Evolutionary conservation across 2,797 vertebrate genomes (phyloP), one percentile per base, ranked within the genome.

Genomic region (Pseudomugil tenellus): DNA sequence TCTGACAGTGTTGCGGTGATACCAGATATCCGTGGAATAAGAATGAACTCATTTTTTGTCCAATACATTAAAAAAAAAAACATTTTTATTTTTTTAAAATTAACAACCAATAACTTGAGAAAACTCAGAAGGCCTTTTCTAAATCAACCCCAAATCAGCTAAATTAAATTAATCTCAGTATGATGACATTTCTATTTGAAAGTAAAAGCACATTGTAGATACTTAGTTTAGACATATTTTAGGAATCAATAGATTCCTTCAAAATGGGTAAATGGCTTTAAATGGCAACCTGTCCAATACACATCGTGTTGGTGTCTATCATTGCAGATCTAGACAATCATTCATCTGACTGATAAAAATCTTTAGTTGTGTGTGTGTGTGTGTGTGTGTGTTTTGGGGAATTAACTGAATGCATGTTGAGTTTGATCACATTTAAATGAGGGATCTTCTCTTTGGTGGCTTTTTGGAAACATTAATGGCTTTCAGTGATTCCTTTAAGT

Each of bases 1-100:
- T 4, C 12, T 11, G 13, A 21, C 4, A 28, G 21, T 1, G 17
- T 21, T 19, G 53, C 25, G 31, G 4, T 7, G n/a, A 32, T 29
- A 65, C 49, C 26, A 37, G 51, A 25, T 43, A 70, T 51, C 17
- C 11, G 52, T 56, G 52, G 31, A 43, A 70, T 9, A 23, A 28
- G 10, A 14, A 51, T 2, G 8, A 29, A 19, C 16, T 16, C 7
- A 6, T 6, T n/a, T 31, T 31, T n/a, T 57, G 46, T 8, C 43
- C 13, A 14, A 25, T 39, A 26, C 49, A 51, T n/a, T 17, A 31
- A 3, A 6, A 23, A 25, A 29, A 6, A 25, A 26, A 1, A 17
- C 28, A 61, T 34, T 37, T 32, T n/a, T 8, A 12, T 34, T 23
- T 16, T 0, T 8, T 8, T 11, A 52, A 53, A 26, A 28, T 54